Evolutionary conservation across 2,797 vertebrate genomes (phyloP).

Genomic region (Argentina silus): DNA sequence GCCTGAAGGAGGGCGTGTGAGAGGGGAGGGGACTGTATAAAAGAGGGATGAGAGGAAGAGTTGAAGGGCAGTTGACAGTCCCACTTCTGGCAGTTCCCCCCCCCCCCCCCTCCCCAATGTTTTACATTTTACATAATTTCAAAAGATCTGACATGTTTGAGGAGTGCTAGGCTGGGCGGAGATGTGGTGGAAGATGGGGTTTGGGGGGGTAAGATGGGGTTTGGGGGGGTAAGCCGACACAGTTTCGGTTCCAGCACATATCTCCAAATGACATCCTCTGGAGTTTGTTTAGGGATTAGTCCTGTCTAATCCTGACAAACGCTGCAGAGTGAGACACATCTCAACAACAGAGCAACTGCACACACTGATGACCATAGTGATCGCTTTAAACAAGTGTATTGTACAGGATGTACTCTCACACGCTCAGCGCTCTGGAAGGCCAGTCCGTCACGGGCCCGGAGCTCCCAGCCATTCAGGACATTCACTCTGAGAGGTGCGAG

Average conservation of each 20-base stretch:
- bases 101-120: constrained; percentile 11
- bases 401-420: constrained; percentile 31
- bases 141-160: constrained; percentile 44
- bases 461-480: too few relatives aligned
- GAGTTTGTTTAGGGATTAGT: constrained; percentile 76
- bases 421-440: not conserved
- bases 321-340: constrained; percentile 70
- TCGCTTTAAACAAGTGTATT: constrained; percentile 50
- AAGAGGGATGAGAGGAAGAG: not conserved
- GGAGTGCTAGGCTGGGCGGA: constrained; percentile 51
- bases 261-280: constrained; percentile 76
- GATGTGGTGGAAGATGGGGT: constrained; percentile 58
- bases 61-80: constrained; percentile 60
- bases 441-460: too few relatives aligned
- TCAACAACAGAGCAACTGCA: constrained; percentile 65
- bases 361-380: constrained; percentile 63
- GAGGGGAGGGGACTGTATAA: constrained; percentile 12
- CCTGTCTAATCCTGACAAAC: constrained; percentile 79
- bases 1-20: constrained; percentile 56
- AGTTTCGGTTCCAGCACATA: constrained; percentile 70
- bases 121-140: constrained; percentile 54
- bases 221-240: constrained; percentile 64
- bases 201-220: constrained; percentile 55
- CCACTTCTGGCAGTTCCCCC: constrained; percentile 35
- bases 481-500: too few relatives aligned